A percentile compares a stretch with the other conserved stretches of the same genome.
Conservation (phyloP, 2,113 vertebrate species). For the Gasterosteus nipponicus region DNA sequence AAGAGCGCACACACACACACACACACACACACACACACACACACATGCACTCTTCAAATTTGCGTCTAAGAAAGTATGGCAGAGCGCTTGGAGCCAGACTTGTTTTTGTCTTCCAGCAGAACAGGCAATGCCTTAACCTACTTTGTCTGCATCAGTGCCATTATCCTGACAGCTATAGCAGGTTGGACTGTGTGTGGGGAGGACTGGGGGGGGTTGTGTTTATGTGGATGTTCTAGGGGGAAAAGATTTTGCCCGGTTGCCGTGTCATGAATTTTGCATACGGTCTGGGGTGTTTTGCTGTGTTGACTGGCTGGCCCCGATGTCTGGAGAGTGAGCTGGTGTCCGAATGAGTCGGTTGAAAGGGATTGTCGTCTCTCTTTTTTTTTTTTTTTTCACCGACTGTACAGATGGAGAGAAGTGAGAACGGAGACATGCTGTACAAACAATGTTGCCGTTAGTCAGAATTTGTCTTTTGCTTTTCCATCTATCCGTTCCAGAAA, state of each 20-base stretch:
- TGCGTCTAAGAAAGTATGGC: slow-evolving; percentile 36
- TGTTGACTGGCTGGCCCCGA: slow-evolving; percentile 31
- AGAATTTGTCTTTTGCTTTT: neutral
- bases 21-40: neutral
- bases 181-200: slow-evolving; percentile 25
- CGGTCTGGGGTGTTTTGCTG: slow-evolving; percentile 42
- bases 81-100: slow-evolving; percentile 54
- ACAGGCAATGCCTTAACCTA: slow-evolving; percentile 75
- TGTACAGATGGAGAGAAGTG: neutral
- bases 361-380: neutral
- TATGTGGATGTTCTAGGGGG: slow-evolving; percentile 19
- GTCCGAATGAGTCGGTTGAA: neutral
- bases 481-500: no score
- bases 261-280: slow-evolving; percentile 72
- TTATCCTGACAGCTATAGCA: slow-evolving; percentile 67
- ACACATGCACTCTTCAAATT: slow-evolving; percentile 18
- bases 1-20: neutral
- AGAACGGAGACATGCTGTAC: neutral
- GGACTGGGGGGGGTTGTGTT: slow-evolving; percentile 1
- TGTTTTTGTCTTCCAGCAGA: slow-evolving; percentile 75
- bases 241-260: slow-evolving; percentile 52
- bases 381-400: neutral
- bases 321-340: slow-evolving; percentile 32
- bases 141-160: slow-evolving; percentile 70
- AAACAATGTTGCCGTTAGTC: neutral